These are phyloP conservation scores for Camponotus fellah DNA, from an alignment of 2,888 invertebrate species.

Conservation along the genomic window DNA sequence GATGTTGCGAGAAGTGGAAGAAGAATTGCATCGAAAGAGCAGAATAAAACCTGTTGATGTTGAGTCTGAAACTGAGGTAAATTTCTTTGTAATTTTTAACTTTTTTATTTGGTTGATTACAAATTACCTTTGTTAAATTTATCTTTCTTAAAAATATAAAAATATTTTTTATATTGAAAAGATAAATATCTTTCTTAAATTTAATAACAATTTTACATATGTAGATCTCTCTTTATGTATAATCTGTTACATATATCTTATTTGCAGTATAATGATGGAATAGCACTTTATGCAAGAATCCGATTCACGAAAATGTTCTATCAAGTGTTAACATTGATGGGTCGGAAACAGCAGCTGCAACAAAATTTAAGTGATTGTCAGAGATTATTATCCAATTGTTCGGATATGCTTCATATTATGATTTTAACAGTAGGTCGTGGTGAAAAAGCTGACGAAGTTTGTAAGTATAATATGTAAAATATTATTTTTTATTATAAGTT, in stretches of 20 bases:
- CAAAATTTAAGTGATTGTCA: constrained; percentile 92
- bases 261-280: constrained; percentile 87
- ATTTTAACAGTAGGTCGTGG: constrained; percentile 92
- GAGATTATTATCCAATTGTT: constrained; percentile 92
- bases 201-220: constrained; percentile 18
- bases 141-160: constrained; percentile 17
- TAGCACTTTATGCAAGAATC: constrained; percentile 92
- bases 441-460: constrained; percentile 90
- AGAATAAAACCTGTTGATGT: constrained; percentile 87
- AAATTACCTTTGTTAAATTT: constrained; percentile 20
- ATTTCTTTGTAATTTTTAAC: constrained; percentile 23
- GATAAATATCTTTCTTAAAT: constrained; percentile 24
- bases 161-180: too few relatives aligned
- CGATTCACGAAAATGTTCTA: constrained; percentile 96
- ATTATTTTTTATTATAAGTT: background rate
- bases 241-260: constrained; percentile 36
- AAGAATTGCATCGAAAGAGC: constrained; percentile 92
- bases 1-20: constrained; percentile 96
- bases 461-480: constrained; percentile 84
- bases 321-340: constrained; percentile 91
- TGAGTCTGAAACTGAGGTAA: constrained; percentile 85
- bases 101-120: background rate
- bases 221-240: background rate
- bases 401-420: constrained; percentile 94
- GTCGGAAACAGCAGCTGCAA: constrained; percentile 89